These are phyloP conservation scores for Sinocyclocheilus anophthalmus DNA, from an alignment of 2,113 vertebrate genomes.

Conservation along the genomic window DNA sequence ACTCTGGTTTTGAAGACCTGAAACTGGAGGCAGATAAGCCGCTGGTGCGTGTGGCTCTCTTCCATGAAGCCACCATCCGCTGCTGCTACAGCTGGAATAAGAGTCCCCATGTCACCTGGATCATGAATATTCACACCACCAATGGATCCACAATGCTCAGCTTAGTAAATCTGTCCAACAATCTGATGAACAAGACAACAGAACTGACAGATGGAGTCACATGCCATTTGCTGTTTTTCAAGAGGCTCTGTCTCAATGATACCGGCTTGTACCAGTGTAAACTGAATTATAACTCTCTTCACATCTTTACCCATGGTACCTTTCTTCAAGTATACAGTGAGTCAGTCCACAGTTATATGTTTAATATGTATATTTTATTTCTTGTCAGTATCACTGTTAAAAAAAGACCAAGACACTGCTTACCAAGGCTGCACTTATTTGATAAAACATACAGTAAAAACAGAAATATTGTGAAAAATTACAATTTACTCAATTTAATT, in stretches of 20 bases:
- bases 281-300: fast-evolving
- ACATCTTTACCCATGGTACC: constrained; percentile 63
- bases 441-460: neutral
- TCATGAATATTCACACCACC: fast-evolving
- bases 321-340: constrained; percentile 76
- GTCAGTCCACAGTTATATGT: constrained; percentile 32
- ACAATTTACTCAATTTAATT: neutral
- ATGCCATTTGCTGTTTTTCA: constrained; percentile 48
- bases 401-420: neutral
- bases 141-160: fast-evolving
- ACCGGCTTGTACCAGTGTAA: constrained; percentile 69
- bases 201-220: fast-evolving
- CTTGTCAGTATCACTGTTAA: neutral
- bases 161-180: fast-evolving
- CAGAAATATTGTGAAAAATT: neutral
- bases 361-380: neutral
- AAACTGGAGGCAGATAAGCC: constrained; percentile 53
- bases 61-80: fast-evolving
- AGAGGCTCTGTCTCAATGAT: neutral
- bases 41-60: neutral
- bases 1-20: neutral
- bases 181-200: fast-evolving
- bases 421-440: neutral
- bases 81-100: constrained; percentile 58
- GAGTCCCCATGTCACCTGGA: fast-evolving